Evolutionary conservation across 2,113 vertebrate genomes (phyloP), one percentile per base, ranked within the genome.

Genomic region (Glaucomys volans): DNA sequence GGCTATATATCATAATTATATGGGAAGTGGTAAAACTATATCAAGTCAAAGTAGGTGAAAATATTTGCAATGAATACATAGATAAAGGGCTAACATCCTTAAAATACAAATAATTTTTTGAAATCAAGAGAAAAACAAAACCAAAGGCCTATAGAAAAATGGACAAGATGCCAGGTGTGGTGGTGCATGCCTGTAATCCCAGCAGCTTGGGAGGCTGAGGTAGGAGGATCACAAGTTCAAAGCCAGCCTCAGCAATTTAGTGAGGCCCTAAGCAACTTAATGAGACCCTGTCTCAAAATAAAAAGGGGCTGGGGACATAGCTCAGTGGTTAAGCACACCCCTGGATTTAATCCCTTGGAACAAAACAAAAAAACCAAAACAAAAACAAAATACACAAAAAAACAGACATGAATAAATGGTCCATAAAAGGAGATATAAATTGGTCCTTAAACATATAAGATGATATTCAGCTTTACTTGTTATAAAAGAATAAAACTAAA

Each of bases 121-220:
- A 95, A 94, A 83, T 90, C 13, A 87, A 92, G 62, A 90, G 77
- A 66, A 95, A 97, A 82, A 75, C 42, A 67, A 97, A 80, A 74
- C 9, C 40, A 54, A 94, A 95, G 83, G 62, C 64, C 75, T 62
- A 71, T 10, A 59, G 71, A 80, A 87, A 87, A 96, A 80, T 24
- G 20, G 20, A 20, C 20, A 57, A 57, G 54, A 57, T 22, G 18
- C 18, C 54, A 22, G 54, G 54, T 20, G 20, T 20, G 20, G 54
- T 57, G 54, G 20, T 20, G 20, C 54, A 22, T 22, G 54, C 54
- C 20, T 57, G 54, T 57, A 57, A 57, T 57, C 54, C 7, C 6
- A 22, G 54, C 20, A 20, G 54, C 20, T 57, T 5, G 14, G 14
- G 14, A 52, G 52, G 52, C 52, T 52, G 52, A 52, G 52, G 52